Conservation (phyloP, 2,113 vertebrate species). For the Oreotragus oreotragus region DNA sequence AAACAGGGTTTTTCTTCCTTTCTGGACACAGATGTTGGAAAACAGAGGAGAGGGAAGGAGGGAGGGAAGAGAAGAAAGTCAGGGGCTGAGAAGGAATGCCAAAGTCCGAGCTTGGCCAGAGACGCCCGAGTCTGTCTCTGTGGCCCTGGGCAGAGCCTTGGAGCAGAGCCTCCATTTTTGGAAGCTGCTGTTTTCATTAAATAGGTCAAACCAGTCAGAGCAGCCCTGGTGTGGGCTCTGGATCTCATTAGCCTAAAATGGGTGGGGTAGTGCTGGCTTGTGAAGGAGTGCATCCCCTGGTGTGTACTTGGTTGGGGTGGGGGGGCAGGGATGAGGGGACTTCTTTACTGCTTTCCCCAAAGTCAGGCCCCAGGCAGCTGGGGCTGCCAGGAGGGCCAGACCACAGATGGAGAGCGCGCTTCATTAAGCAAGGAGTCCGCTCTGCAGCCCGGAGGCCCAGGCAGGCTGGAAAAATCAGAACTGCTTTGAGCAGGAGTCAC, state of each 20-base stretch:
- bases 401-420: conserved; percentile 80
- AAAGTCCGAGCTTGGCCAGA: conserved; percentile 26
- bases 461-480: conserved; percentile 74
- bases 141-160: conserved; percentile 17
- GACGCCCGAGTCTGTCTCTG: conserved; percentile 72
- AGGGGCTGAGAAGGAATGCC: conserved; percentile 2
- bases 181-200: conserved; percentile 80
- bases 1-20: conserved; percentile 88
- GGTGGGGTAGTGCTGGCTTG: conserved; percentile 42
- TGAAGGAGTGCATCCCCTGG: conserved; percentile 49
- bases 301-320: neutral
- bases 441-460: conserved; percentile 62
- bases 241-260: conserved; percentile 54
- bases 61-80: conserved; percentile 46
- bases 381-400: conserved; percentile 77
- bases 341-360: conserved; percentile 70
- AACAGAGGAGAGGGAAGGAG: conserved; percentile 52
- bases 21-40: conserved; percentile 88
- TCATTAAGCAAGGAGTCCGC: conserved; percentile 64
- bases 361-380: conserved; percentile 73
- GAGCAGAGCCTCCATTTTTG: conserved; percentile 78
- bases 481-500: neutral
- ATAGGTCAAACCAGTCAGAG: conserved; percentile 78
- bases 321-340: conserved; percentile 24
- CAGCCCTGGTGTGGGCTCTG: conserved; percentile 58